Conservation (phyloP, 2,113 vertebrate species). For the Gymnogyps californianus region DNA sequence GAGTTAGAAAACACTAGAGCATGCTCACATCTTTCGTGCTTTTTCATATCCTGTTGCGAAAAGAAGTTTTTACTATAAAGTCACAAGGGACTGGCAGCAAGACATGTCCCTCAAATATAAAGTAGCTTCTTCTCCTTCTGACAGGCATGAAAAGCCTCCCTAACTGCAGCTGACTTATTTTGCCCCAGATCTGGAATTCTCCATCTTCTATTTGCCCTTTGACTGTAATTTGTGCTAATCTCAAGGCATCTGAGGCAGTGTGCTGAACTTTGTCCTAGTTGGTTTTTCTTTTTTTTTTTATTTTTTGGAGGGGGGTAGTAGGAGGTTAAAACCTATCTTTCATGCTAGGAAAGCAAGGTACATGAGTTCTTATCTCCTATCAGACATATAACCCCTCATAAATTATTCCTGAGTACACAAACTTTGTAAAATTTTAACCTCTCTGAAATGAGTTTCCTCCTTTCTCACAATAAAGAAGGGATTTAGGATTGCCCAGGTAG, state of each 20-base stretch:
- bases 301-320: neutral
- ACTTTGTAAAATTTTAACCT: constrained; percentile 78
- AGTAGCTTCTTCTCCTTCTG: neutral
- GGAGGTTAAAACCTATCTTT: constrained; percentile 46
- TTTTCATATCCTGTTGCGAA: neutral
- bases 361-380: constrained; percentile 65
- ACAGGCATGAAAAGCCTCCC: neutral
- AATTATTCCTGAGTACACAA: constrained; percentile 53
- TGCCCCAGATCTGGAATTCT: neutral
- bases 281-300: neutral
- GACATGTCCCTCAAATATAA: neutral
- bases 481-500: neutral
- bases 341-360: constrained; percentile 26
- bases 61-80: neutral
- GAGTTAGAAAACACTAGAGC: neutral
- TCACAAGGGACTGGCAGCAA: neutral
- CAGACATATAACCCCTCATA: constrained; percentile 22
- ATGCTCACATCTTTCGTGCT: fast-evolving
- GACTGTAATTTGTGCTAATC: neutral
- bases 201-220: neutral
- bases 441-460: constrained; percentile 36
- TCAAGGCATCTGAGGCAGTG: neutral
- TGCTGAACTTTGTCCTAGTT: neutral
- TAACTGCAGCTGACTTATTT: neutral
- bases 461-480: constrained; percentile 33